phyloP scores from a whole-genome alignment of 1,140 invertebrate species.

The Ostrea denselamellosa region DNA sequence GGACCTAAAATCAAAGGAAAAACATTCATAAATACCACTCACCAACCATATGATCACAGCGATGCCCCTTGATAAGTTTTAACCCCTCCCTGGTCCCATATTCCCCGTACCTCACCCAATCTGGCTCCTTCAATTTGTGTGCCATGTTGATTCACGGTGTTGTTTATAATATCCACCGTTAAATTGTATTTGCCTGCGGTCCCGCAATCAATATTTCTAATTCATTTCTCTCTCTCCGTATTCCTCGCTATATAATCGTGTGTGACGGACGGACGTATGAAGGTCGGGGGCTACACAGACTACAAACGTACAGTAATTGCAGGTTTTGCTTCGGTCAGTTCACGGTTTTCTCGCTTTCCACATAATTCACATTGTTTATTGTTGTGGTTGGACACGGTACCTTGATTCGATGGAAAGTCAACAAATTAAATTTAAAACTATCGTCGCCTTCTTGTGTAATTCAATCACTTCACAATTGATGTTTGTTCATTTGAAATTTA shows the following conservation, averaged over 20 bases:
- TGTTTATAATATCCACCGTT: neutral
- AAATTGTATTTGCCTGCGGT: neutral
- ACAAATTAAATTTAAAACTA: neutral
- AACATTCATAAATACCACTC: neutral
- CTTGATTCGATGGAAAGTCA: neutral
- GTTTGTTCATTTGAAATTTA: neutral
- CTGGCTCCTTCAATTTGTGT: conserved; percentile 11
- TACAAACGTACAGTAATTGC: neutral
- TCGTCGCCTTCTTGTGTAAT: neutral
- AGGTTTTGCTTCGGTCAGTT: neutral
- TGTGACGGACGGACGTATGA: neutral
- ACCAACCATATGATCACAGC: neutral
- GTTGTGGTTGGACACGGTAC: neutral
- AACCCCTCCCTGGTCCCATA: neutral
- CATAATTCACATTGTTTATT: conserved; percentile 23
- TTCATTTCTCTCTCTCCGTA: conserved; percentile 8
- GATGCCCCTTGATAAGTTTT: neutral
- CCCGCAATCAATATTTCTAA: conserved; percentile 23
- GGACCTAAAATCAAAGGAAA: neutral
- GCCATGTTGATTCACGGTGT: conserved; percentile 15
- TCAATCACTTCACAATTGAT: neutral
- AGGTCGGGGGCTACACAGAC: neutral
- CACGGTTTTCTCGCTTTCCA: conserved; percentile 17
- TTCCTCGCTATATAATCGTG: neutral
- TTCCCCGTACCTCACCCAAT: conserved; percentile 19